Evolutionary conservation across 2,888 invertebrate genomes (phyloP), one percentile per base, ranked within the genome.

Genomic region (Apodemia duryi): DNA sequence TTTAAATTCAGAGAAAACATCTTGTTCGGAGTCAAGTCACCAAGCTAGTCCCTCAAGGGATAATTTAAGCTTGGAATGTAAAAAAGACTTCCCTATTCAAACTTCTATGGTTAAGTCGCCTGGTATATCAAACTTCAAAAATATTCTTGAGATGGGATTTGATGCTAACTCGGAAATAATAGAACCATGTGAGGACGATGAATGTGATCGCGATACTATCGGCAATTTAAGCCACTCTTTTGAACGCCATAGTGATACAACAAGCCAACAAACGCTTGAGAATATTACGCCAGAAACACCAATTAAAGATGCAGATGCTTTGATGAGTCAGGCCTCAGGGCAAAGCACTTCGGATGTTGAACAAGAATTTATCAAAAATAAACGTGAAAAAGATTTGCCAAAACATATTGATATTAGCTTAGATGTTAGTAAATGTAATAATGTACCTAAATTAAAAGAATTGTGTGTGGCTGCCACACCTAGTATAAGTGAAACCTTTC

Each of bases 1-100:
- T 67, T 81, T 94, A 61, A 94, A 93, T 66, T 90, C 93, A 1
- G 94, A 94, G 76, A 94, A 93, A 74, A 93, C 93, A 1, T 93
- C 93, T 6, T 93, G 93, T 75, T 93, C 93, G 0, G 93, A 93
- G 72, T 93, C 94, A 7, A 93, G 93, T 70, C 92, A 93, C 69
- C 93, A 93, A 69, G 92, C 92, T 43, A 93, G 92, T 72, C 93
- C 93, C 3, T 90, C 89, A 11, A 84, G 92, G 67, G 93, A 93
- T 71, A 87, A 87, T 68, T 74, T 91, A 43, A 90, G 87, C 68
- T 79, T 91, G 64, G 91, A 91, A 73, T 91, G 91, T 72, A 91
- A 91, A 70, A 90, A 86, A 69, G 91, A 91, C 62, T 88, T 84
- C 70, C 88, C 85, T 0, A 73, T 83, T 73, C 91, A 84, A 69